These are phyloP conservation scores for Homarus americanus DNA, from an alignment of 1,140 invertebrate genomes.

Conservation along the genomic window DNA sequence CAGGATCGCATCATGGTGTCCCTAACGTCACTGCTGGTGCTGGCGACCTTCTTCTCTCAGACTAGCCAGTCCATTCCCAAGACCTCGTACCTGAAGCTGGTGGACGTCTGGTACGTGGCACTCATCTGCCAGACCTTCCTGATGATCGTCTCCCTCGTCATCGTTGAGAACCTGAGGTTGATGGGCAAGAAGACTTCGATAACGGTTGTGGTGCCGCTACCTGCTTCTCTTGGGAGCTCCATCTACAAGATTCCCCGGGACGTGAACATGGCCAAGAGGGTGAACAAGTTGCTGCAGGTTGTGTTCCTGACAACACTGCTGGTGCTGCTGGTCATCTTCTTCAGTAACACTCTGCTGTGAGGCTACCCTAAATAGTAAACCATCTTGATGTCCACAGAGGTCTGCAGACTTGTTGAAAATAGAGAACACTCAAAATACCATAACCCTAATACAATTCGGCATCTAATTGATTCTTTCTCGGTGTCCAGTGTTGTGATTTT, in stretches of 20 bases:
- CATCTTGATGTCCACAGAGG: no score
- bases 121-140: conserved; percentile 51
- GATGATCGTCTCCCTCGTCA: conserved; percentile 54
- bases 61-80: conserved; percentile 49
- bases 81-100: conserved; percentile 59
- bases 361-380: no score
- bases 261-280: not conserved
- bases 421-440: no score
- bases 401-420: no score
- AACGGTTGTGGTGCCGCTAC: not conserved
- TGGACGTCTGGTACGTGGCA: conserved; percentile 68
- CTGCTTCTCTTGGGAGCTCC: not conserved
- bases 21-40: conserved; percentile 47
- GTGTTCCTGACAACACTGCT: not conserved
- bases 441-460: no score
- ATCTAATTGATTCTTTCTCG: no score
- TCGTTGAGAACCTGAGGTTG: conserved; percentile 21
- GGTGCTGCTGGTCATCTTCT: not conserved
- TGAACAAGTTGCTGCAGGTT: not conserved
- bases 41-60: conserved; percentile 60
- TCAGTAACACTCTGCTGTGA: no score
- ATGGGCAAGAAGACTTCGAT: not conserved
- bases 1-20: conserved; percentile 65
- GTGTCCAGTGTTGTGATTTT: no score
- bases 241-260: not conserved